These are phyloP conservation scores for Melanotaenia nigrans DNA, from an alignment of 2,797 vertebrate species.

Conservation along the genomic window DNA sequence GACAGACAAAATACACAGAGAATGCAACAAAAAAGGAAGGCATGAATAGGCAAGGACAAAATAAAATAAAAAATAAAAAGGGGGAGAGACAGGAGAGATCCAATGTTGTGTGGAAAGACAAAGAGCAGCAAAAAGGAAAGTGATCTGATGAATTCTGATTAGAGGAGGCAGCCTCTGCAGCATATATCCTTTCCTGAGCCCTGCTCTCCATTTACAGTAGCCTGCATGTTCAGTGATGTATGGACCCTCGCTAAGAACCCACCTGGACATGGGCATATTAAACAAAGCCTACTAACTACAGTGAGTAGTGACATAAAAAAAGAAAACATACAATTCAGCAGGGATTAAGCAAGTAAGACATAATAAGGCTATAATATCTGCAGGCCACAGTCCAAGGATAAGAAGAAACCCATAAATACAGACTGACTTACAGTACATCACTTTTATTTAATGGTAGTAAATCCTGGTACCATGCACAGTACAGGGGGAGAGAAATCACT, in stretches of 20 bases:
- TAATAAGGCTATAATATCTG: constrained; percentile 32
- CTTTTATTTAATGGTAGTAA: constrained; percentile 12
- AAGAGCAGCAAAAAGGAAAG: constrained; percentile 39
- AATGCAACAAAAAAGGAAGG: constrained; percentile 29
- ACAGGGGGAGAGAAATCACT: background rate
- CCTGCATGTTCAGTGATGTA: constrained; percentile 38
- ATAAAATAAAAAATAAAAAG: constrained; percentile 1
- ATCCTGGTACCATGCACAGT: constrained; percentile 1
- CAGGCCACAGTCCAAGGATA: constrained; percentile 39
- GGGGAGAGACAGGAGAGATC: constrained; percentile 17
- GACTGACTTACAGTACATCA: background rate
- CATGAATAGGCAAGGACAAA: constrained; percentile 16
- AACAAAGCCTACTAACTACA: constrained; percentile 9
- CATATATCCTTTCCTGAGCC: constrained; percentile 29
- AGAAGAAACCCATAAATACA: constrained; percentile 8
- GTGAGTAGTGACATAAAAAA: background rate
- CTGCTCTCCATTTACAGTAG: constrained; percentile 43
- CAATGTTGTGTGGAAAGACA: constrained; percentile 41
- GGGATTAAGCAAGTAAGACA: constrained; percentile 44
- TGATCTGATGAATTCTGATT: constrained; percentile 62
- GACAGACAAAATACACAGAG: constrained; percentile 9
- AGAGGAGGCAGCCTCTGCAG: constrained; percentile 57
- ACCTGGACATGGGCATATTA: constrained; percentile 21
- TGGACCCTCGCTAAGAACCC: constrained; percentile 32
- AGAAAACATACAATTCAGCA: constrained; percentile 29